Conservation (phyloP, 2,797 vertebrate species). For the Takifugu rubripes region DNA sequence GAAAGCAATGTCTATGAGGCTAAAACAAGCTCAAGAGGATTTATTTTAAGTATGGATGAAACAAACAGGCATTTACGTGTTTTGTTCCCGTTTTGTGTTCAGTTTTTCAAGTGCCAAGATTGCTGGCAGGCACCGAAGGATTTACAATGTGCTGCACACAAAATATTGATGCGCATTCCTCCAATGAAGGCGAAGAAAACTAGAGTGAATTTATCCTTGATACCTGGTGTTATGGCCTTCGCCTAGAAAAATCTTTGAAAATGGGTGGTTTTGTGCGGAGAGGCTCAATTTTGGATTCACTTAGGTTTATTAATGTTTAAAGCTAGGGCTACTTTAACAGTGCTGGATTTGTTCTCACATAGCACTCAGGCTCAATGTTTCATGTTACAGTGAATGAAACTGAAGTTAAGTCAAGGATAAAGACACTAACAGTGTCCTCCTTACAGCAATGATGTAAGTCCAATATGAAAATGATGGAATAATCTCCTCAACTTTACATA, state of each 20-base stretch:
- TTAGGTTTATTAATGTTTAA: constrained; percentile 22
- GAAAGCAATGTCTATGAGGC: constrained; percentile 25
- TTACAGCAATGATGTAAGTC: constrained; percentile 28
- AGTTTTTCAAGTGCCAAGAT: constrained; percentile 51
- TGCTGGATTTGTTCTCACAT: constrained; percentile 6
- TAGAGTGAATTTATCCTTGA: constrained; percentile 27
- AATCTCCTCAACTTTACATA: constrained; percentile 8
- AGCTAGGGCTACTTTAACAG: constrained; percentile 19
- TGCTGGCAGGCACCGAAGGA: constrained; percentile 46
- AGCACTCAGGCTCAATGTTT: constrained; percentile 5
- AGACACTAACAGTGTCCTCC: constrained; percentile 5
- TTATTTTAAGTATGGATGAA: constrained; percentile 48
- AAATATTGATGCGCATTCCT: constrained; percentile 41
- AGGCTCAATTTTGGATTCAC: not conserved
- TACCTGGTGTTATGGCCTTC: constrained; percentile 32
- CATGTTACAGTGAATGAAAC: constrained; percentile 14
- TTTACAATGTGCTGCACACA: constrained; percentile 23
- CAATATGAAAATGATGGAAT: constrained; percentile 14
- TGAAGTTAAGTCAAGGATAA: constrained; percentile 17
- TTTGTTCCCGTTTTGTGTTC: constrained; percentile 53
- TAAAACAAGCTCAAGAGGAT: constrained; percentile 41
- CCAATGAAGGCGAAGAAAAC: constrained; percentile 38
- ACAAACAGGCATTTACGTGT: constrained; percentile 51
- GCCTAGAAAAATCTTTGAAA: not conserved
- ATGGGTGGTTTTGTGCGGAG: constrained; percentile 1